Evolutionary conservation across 2,888 invertebrate genomes (phyloP), one percentile per base, ranked within the genome.

Genomic region (Myopa tessellatipennis): DNA sequence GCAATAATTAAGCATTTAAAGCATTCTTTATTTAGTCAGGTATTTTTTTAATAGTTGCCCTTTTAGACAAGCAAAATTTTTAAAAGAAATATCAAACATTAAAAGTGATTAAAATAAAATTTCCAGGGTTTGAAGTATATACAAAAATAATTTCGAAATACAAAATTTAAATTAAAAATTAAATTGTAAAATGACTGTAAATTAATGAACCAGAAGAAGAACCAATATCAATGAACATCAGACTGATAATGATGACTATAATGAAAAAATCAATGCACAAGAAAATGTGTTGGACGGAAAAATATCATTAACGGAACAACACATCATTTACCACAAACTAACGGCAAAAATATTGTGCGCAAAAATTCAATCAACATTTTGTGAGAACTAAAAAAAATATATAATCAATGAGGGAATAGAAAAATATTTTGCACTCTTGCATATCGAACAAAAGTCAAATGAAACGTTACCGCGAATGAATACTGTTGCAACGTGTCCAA

Each of bases 281-380:
- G 74, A 36, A 72, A 67, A n/a, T 74, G 52, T 78, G 80, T 81
- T 74, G 76, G 78, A 55, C 83, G 84, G 83, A 83, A 85, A 84
- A 83, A 82, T 84, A 82, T 84, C 85, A 85, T 85, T 85, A 85
- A 85, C 45, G 83, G 81, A 83, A 85, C 83, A 85, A 86, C 87
- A 87, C 84, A 85, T 87, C 87, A 87, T 87, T 87, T 87, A 84
- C 84, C 85, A 82, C 83, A 83, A 87, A 84, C 45, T 68, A 58
- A 58, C 40, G 52, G 60, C 75, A 69, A 40, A 63, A 74, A 40
- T 69, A 68, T 68, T 75, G 60, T 45, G 58, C 68, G 68, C 67
- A 68, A 40, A 75, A 69, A 69, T 68, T 58, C 45, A 68, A 69
- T 69, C 58, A 60, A 74, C 63, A 63, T 63, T 73, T 34, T n/a